A percentile compares a stretch with the other conserved stretches of the same genome.
Evolutionary conservation across 1,140 invertebrate species (phyloP).

Genomic region (Bombus consobrinus): DNA sequence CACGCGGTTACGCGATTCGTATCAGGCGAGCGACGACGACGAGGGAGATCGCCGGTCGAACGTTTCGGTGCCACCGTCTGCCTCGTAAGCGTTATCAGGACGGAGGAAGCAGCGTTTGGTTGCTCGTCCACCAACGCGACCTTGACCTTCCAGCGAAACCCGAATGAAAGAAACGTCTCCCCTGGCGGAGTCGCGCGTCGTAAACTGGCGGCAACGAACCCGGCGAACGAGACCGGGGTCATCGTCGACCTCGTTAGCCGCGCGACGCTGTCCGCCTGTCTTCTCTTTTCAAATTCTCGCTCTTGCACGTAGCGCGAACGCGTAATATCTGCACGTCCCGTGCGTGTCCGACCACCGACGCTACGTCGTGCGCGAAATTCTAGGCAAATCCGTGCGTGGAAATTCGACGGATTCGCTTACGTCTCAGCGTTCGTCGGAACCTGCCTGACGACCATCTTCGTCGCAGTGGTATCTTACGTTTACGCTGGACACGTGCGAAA

Average conservation of each 20-base stretch:
- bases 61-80: background rate
- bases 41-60: too few species aligned
- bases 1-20: conserved; percentile 38
- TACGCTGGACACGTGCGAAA: too few species aligned
- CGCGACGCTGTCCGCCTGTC: background rate
- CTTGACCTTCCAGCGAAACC: conserved; percentile 49
- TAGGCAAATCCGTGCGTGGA: too few species aligned
- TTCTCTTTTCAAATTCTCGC: background rate
- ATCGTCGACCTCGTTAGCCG: background rate
- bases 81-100: background rate
- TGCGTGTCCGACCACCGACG: too few species aligned
- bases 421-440: too few species aligned
- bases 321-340: too few species aligned
- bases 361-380: too few species aligned
- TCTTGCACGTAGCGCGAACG: accelerated
- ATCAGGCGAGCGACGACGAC: background rate
- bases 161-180: conserved; percentile 25
- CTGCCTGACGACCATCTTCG: accelerated
- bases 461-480: accelerated
- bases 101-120: too few species aligned
- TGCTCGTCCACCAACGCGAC: too few species aligned
- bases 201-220: background rate
- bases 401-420: too few species aligned
- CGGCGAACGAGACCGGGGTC: too few species aligned
- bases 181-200: background rate